Evolutionary conservation across 2,888 invertebrate genomes (phyloP).

Genomic region (Xestia ashworthii): DNA sequence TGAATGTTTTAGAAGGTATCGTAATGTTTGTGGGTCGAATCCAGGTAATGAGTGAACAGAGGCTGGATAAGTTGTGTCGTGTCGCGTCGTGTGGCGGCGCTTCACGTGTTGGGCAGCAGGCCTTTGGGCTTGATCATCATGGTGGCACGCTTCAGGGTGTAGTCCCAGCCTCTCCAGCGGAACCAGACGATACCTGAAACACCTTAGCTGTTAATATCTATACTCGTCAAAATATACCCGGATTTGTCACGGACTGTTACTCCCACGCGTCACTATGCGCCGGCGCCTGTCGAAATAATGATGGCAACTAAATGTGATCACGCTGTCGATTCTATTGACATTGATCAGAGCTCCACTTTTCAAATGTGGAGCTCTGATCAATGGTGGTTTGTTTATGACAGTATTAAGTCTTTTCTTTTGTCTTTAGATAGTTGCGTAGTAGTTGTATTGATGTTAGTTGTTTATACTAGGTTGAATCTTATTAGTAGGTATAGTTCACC

Average conservation of each 20-base stretch:
- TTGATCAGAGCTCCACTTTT: background rate
- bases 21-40: constrained; percentile 71
- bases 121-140: constrained; percentile 98
- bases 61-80: constrained; percentile 72
- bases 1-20: constrained; percentile 28
- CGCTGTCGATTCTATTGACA: background rate
- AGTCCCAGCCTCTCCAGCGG: constrained; percentile 98
- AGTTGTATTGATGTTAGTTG: background rate
- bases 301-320: constrained; percentile 10
- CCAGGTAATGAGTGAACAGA: constrained; percentile 86
- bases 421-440: background rate
- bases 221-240: background rate
- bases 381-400: background rate
- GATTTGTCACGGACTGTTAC: too few species aligned
- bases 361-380: too few species aligned
- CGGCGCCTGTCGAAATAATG: constrained; percentile 29
- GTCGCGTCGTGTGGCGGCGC: constrained; percentile 55
- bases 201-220: constrained; percentile 22
- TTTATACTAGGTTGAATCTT: background rate
- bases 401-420: background rate
- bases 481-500: constrained; percentile 85
- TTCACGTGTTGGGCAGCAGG: constrained; percentile 88
- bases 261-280: background rate
- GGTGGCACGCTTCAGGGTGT: constrained; percentile 96
- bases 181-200: constrained; percentile 97